Base-by-base conservation (phyloP, 1,140 invertebrate genomes). In the Bombus polaris region DNA sequence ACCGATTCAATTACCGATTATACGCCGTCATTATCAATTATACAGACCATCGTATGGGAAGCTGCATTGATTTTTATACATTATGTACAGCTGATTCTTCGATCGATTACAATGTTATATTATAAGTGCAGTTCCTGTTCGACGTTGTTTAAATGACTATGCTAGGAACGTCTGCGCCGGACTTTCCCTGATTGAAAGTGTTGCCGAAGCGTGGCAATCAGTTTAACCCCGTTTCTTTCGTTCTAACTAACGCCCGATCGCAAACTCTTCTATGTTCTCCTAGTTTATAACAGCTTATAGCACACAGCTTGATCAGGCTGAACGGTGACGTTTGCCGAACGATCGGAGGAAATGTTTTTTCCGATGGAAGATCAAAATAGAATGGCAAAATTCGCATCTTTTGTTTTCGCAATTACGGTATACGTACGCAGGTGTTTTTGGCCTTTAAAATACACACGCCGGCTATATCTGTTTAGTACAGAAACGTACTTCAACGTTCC, bases 131-230 rank as follows among this genome's bases (percentile, higher is more conserved):
- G 59, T 44, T 22, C 18, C 39, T 39, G 22, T 35, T 37, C 35
- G 28, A 13, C 28, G 2, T 73, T 35, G 42, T 12, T 76, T 3
- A 32, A 66, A 44, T 25, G 76, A 85, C 57, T 62, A 80, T 59
- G 32, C 25, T 22, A 44, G 37, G 13, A 78, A 79, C 83, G 88
- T 86, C 37, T 1, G 37, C 18, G 68, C 15, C 84, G 75, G 85
- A 89, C 88, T 89, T 89, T 89, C 88, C 83, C 87, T 86, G 88
- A 89, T 89, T 83, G 88, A 89, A 89, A 89, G 85, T 86, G 85
- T 89, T 78, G 37, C 39, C 57, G 76, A 62, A 72, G 42, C 73
- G 83, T 65, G 82, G 79, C 82, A 84, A 71, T 73, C 62, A 53
- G 65, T 86, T 86, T 79, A 89, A 86, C 74, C 88, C 85, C 53